Evolutionary conservation across 2,888 invertebrate species (phyloP).

Genomic region (Lepas anatifera): DNA sequence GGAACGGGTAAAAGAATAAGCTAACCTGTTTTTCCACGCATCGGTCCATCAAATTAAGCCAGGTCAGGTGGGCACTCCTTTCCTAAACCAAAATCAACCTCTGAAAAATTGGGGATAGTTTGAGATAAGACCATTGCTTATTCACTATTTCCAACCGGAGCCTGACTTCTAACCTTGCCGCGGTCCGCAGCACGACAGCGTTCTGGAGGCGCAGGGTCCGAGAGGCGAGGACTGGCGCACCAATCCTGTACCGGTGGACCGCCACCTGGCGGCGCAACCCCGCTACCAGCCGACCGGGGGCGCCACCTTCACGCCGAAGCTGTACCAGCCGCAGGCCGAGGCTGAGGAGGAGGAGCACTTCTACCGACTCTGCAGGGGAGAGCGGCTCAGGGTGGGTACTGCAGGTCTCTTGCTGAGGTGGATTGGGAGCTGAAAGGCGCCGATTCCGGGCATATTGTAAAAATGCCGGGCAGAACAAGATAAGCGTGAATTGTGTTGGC

Average conservation of each 20-base stretch:
- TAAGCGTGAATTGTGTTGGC: no score
- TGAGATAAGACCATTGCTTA: no score
- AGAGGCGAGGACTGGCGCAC: conserved; percentile 29
- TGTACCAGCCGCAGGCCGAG: conserved; percentile 10
- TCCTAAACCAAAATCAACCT: no score
- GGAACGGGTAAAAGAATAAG: no score
- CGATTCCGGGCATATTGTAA: no score
- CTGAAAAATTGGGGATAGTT: no score
- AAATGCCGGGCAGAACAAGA: no score
- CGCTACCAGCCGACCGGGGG: background rate
- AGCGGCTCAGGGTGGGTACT: background rate
- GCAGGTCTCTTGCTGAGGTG: no score
- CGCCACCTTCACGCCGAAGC: background rate
- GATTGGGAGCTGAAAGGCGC: no score
- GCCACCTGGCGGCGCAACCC: conserved; percentile 26
- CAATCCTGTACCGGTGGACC: conserved; percentile 27
- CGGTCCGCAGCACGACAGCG: conserved; percentile 29
- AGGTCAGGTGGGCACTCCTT: no score
- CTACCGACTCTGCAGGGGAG: background rate
- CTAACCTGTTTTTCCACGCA: no score
- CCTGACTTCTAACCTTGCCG: background rate
- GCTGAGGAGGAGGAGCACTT: conserved; percentile 2
- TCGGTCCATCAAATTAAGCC: no score
- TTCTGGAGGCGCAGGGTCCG: conserved; percentile 29
- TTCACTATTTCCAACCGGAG: background rate